Conservation (phyloP, 1,140 invertebrate genomes). For the Sycophila sp. region DNA sequence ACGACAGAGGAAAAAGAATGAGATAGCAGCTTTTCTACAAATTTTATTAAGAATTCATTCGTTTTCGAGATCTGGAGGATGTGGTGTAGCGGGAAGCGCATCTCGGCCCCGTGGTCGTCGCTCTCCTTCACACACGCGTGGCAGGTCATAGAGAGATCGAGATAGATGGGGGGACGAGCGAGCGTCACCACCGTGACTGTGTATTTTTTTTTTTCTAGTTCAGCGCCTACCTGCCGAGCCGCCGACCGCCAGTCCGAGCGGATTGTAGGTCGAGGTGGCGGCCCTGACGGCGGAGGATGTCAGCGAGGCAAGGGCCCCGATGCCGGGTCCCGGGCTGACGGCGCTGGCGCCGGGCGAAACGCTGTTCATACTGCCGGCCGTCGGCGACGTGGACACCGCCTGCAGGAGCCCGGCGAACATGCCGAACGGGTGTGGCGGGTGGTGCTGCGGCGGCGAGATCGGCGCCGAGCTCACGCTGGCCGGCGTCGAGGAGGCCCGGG, state of each 20-base stretch:
- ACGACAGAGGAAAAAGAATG: slow-evolving; percentile 21
- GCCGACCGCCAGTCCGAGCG: slow-evolving; percentile 80
- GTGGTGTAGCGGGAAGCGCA: slow-evolving; percentile 65
- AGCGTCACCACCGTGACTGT: background rate
- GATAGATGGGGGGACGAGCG: background rate
- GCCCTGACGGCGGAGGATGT: slow-evolving; percentile 77
- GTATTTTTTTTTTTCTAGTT: background rate
- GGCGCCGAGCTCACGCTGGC: slow-evolving; percentile 59
- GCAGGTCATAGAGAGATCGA: background rate
- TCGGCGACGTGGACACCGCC: slow-evolving; percentile 60
- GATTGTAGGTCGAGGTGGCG: slow-evolving; percentile 81
- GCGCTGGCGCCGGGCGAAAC: slow-evolving; percentile 43
- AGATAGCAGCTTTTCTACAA: slow-evolving; percentile 24
- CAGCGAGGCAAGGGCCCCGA: slow-evolving; percentile 76
- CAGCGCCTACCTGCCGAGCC: slow-evolving; percentile 76
- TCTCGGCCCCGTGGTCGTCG: slow-evolving; percentile 58
- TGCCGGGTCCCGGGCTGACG: slow-evolving; percentile 46
- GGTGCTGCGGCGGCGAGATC: slow-evolving; percentile 50
- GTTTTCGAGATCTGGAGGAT: slow-evolving; percentile 48
- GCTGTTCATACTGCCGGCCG: slow-evolving; percentile 48
- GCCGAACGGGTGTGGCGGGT: slow-evolving; percentile 57
- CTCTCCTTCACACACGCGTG: background rate
- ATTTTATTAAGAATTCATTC: too few species aligned
- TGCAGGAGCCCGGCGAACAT: slow-evolving; percentile 67
- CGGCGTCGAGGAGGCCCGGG: slow-evolving; percentile 62